Conservation (phyloP, 2,888 invertebrate genomes). For the Drosophila emarginata region DNA sequence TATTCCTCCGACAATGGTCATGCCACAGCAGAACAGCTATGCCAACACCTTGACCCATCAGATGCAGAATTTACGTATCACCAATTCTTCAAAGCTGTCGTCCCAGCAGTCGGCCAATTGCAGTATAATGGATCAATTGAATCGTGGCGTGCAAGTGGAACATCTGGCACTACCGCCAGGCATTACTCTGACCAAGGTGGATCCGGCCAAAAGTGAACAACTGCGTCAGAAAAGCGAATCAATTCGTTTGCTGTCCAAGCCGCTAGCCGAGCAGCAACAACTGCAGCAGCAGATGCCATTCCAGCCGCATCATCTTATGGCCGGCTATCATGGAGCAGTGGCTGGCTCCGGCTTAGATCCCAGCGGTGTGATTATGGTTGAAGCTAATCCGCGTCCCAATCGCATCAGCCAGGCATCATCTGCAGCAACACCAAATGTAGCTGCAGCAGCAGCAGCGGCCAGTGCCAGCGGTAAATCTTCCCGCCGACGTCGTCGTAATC, state of each 20-base stretch:
- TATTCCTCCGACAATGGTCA: conserved; percentile 56
- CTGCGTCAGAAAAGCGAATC: conserved; percentile 81
- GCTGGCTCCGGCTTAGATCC: conserved; percentile 65
- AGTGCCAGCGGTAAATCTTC: conserved; percentile 72
- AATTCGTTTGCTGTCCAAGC: conserved; percentile 80
- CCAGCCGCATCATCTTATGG: conserved; percentile 39
- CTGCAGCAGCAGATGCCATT: conserved; percentile 42
- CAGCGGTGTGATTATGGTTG: conserved; percentile 81
- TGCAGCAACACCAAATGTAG: conserved; percentile 43
- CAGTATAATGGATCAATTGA: conserved; percentile 83
- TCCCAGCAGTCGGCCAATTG: conserved; percentile 64
- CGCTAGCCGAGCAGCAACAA: conserved; percentile 60
- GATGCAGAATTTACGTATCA: conserved; percentile 73
- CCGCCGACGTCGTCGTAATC: conserved; percentile 79
- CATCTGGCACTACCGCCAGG: conserved; percentile 89
- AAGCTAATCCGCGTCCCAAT: conserved; percentile 73
- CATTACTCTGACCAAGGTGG: conserved; percentile 90
- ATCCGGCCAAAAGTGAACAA: conserved; percentile 83
- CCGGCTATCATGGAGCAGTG: conserved; percentile 64
- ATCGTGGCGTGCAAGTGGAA: conserved; percentile 84
- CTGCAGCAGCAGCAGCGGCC: conserved; percentile 65
- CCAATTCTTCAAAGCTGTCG: conserved; percentile 39
- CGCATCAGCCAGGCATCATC: conserved; percentile 39
- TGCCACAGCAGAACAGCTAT: conserved; percentile 55
- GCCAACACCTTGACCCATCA: conserved; percentile 73